phyloP scores from a whole-genome alignment of 2,888 invertebrate species.

The Phengaris arion region DNA sequence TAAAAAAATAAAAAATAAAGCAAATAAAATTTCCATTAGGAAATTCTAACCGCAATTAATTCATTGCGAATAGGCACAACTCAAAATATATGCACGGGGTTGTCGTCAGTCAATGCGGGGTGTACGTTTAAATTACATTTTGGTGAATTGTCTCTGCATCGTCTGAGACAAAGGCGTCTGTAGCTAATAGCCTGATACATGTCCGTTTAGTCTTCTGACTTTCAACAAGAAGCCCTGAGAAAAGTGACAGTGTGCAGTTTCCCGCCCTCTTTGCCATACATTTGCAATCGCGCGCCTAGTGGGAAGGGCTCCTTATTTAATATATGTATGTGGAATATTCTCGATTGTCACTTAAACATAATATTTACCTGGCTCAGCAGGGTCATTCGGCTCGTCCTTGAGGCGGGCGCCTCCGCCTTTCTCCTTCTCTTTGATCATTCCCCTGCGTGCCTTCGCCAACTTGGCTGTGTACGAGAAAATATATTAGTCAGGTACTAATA shows the following conservation, averaged over 20 bases:
- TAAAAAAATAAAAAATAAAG: too few species aligned
- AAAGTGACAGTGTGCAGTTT: neutral
- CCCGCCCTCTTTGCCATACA: neutral
- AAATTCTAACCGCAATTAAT: too few species aligned
- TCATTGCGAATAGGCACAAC: too few species aligned
- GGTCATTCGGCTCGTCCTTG: constrained; percentile 75
- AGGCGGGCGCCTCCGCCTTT: constrained; percentile 77
- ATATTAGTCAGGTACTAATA: neutral
- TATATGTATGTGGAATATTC: neutral
- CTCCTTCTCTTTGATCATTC: constrained; percentile 80
- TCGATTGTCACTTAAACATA: neutral
- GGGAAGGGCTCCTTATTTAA: neutral
- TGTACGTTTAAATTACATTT: too few species aligned
- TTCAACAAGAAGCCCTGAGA: too few species aligned
- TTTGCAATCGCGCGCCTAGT: neutral
- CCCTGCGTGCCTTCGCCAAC: constrained; percentile 81
- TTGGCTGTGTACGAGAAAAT: constrained; percentile 62
- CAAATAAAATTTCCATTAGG: too few species aligned
- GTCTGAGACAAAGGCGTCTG: too few species aligned
- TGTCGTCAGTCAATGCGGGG: too few species aligned
- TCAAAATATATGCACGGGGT: too few species aligned
- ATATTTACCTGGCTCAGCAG: constrained; percentile 69
- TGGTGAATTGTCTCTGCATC: too few species aligned
- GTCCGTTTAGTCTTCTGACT: too few species aligned
- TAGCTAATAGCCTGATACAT: too few species aligned